Base-by-base conservation (phyloP, 2,113 vertebrate genomes). In the Corythaixoides concolor region DNA sequence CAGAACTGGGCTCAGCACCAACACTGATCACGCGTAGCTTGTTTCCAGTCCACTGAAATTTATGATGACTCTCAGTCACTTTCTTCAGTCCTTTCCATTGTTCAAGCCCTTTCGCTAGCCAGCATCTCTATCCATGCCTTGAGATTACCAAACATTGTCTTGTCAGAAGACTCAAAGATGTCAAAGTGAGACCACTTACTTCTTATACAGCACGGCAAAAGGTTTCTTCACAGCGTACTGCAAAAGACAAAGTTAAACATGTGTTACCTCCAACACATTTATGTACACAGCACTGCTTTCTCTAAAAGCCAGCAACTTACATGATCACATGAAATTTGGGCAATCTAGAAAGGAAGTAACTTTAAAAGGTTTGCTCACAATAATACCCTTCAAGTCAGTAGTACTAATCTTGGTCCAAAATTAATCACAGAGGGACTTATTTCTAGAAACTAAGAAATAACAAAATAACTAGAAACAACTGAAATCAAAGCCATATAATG, bases 191-290 rank as follows among this genome's bases (percentile, higher is more conserved):
- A 98, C 20, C 45, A 58, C 99, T 99, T 98, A 99, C 99, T 98
- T 99, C 96, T 99, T 99, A 98, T 99, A 99, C 8, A 99, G 94
- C 21, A 99, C 97, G 26, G 99, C 99, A 88, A 98, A 99, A 10
- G 99, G 99, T 78, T 99, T 99, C 98, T 99, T 99, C 97, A 99
- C 90, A 32, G 99, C 98, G 97, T 99, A 99, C 99, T 99, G 97
- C 92, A 98, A 98, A 96, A 97, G 20, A 89, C 63, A 68, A 94
- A 96, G 37, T 64, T 59, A 49, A 87, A 78, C 13, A 8, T 0
- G 0, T 5, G 5, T 86, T 69, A 80, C 5, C 30, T 55, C 58
- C 20, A 39, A 39, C 26, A 62, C 23, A 56, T 6, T 27, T 6
- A 89, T 33, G 21, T 20, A 18, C 16, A 68, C 53, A 83, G 33